Evolutionary conservation across 1,140 invertebrate species (phyloP), one percentile per base, ranked within the genome.

Genomic region (Camponotus pennsylvanicus): DNA sequence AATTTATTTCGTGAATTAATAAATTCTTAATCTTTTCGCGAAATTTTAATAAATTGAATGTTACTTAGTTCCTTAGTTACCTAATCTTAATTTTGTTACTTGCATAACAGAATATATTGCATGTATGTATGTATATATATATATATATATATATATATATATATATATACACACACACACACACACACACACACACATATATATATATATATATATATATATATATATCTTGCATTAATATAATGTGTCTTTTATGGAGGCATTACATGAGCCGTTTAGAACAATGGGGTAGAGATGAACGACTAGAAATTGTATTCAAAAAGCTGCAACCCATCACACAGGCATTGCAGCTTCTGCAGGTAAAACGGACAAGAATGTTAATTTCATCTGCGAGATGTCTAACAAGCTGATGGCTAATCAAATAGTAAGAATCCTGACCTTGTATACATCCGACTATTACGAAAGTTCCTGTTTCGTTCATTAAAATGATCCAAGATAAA

Each of bases 251-350:
- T 59, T 73, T 66, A 52, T 15, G 15, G n/a, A 94, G 93, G 89
- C 99, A 97, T 94, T 99, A 99, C 95, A 95, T 99, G 49, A 98
- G 98, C 11, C 98, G 98, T 92, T 95, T 99, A 63, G 98, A 99
- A 94, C 98, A 98, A 94, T 99, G 98, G 98, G 97, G 97, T 55
- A 96, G 98, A 79, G 98, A 99, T 86, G 90, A 93, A 40, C 55
- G 73, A 15, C 66, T 95, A 11, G 85, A 78, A 1, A 34, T 77
- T 0, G 94, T 93, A 97, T 73, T 95, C 96, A 88, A 97, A 4
- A 97, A 97, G 0, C 95, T 99, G 21, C 97, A 98, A 76, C 99
- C 99, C 0, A 97, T 99, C 3, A 98, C 99, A 63, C 99, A 99
- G 95, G 99, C 99, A 0, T 98, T 98, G 0, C 99, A 99, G 89